These are phyloP conservation scores for Didymodactylos carnosus DNA, from an alignment of 2,888 invertebrate species.

Conservation along the genomic window DNA sequence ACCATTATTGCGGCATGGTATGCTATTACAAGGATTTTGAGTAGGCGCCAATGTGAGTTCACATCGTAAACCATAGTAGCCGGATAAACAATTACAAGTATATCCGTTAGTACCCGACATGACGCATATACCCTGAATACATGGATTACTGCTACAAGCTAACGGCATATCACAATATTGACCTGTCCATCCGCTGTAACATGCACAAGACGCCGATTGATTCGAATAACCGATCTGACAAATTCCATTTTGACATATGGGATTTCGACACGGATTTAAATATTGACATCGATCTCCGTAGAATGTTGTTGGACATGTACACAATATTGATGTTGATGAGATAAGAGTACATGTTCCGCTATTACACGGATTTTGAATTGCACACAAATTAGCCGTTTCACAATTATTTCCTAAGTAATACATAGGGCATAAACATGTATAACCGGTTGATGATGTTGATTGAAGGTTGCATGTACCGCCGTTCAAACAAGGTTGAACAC, in stretches of 20 bases:
- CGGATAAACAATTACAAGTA: not conserved
- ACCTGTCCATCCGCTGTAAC: conserved; percentile 9
- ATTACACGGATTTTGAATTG: conserved; percentile 1
- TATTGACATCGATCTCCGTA: conserved; percentile 6
- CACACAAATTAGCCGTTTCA: conserved; percentile 4
- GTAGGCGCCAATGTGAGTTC: not conserved
- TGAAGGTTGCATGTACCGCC: conserved; percentile 21
- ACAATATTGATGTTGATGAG: not conserved
- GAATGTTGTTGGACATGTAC: not conserved
- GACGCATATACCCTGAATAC: conserved; percentile 1
- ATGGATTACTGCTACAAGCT: conserved; percentile 10
- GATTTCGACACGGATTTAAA: conserved; percentile 2
- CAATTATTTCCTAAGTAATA: conserved; percentile 4
- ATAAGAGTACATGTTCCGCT: conserved; percentile 1
- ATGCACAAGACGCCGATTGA: conserved; percentile 1
- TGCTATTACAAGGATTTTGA: not conserved
- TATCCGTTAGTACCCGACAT: not conserved
- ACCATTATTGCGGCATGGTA: conserved; percentile 6
- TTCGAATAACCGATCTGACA: not conserved
- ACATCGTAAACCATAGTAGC: not conserved
- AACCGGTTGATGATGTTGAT: not conserved
- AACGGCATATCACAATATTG: conserved; percentile 1
- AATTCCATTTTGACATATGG: not conserved
- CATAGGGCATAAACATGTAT: not conserved
- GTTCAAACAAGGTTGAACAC: conserved; percentile 22